phyloP scores from a whole-genome alignment of 2,113 vertebrate species.

The Channa maculata region DNA sequence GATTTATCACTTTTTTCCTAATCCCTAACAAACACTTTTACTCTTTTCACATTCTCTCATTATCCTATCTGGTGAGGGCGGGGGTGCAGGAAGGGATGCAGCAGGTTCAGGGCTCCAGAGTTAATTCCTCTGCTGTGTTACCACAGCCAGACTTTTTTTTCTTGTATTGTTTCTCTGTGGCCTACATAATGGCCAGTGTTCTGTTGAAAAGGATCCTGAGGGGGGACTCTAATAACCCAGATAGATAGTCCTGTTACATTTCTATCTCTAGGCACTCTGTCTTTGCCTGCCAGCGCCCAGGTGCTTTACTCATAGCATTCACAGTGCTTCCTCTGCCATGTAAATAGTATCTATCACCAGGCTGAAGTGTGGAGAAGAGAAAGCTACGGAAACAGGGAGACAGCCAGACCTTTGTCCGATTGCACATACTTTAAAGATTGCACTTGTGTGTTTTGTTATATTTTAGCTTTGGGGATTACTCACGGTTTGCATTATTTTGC shows the following conservation, averaged over 20 bases:
- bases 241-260: constrained; percentile 88
- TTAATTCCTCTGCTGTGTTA: constrained; percentile 71
- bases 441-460: constrained; percentile 44
- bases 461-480: constrained; percentile 37
- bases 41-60: constrained; percentile 58
- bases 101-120: constrained; percentile 46
- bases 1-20: constrained; percentile 42
- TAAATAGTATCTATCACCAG: constrained; percentile 86
- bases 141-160: constrained; percentile 51
- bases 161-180: constrained; percentile 80
- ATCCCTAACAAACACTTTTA: constrained; percentile 35
- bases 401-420: constrained; percentile 57
- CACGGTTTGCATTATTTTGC: constrained; percentile 35
- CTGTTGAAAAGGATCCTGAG: constrained; percentile 82
- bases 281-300: constrained; percentile 83
- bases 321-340: constrained; percentile 81
- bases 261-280: constrained; percentile 84
- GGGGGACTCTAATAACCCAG: constrained; percentile 86
- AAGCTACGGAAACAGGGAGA: constrained; percentile 3
- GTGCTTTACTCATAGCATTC: constrained; percentile 84
- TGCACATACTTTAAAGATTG: constrained; percentile 50
- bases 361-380: constrained; percentile 22
- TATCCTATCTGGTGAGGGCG: constrained; percentile 50
- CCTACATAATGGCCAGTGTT: constrained; percentile 85
- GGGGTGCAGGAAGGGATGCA: constrained; percentile 18